Conservation (phyloP, 1,140 invertebrate genomes). For the Carposina sasakii region DNA sequence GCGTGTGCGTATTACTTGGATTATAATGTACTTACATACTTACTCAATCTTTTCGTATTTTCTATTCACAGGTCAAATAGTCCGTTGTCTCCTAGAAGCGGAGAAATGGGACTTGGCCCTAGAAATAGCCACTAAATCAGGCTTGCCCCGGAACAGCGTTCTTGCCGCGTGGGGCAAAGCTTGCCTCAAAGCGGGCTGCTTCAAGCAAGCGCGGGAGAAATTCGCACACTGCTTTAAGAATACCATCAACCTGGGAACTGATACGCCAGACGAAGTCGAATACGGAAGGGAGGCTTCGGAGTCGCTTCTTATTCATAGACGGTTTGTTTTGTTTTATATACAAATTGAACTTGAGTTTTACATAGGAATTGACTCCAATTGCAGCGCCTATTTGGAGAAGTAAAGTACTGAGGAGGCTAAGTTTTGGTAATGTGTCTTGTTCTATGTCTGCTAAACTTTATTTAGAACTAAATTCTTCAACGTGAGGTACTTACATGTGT, state of each 20-base stretch:
- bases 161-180: constrained; percentile 91
- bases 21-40: neutral
- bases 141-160: constrained; percentile 83
- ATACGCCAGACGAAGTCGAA: constrained; percentile 45
- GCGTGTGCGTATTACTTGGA: no score
- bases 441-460: no score
- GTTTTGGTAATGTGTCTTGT: no score
- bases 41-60: neutral
- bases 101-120: constrained; percentile 89
- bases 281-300: constrained; percentile 55
- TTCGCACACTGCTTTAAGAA: constrained; percentile 75
- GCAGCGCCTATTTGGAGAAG: no score
- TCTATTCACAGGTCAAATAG: constrained; percentile 51
- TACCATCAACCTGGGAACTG: constrained; percentile 42
- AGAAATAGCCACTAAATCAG: constrained; percentile 89
- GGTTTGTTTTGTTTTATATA: no score
- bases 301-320: constrained; percentile 41
- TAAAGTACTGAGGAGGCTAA: no score
- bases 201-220: constrained; percentile 80
- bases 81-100: constrained; percentile 78
- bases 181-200: constrained; percentile 85
- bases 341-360: no score
- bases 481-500: no score
- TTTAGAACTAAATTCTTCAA: no score
- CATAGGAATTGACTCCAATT: no score